These are phyloP conservation scores for Periphyllus acericola DNA, from an alignment of 2,888 invertebrate species.

Conservation along the genomic window DNA sequence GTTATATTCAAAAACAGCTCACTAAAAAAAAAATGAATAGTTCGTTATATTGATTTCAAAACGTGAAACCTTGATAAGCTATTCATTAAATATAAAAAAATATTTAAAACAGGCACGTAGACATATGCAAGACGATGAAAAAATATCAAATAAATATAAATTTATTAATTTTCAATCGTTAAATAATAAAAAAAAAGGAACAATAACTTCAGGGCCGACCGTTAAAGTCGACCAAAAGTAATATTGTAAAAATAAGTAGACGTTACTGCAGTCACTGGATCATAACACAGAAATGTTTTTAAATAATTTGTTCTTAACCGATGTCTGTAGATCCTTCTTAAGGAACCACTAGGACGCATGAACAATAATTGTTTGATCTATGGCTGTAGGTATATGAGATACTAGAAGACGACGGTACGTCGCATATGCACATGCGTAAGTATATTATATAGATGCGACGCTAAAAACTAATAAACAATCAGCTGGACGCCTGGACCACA, in stretches of 20 bases:
- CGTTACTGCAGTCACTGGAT: not conserved
- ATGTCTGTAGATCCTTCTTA: no score
- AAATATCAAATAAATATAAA: not conserved
- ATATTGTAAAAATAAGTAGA: not conserved
- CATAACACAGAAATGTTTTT: not conserved
- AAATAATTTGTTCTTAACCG: not conserved
- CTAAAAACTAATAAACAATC: not conserved
- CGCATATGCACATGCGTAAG: not conserved
- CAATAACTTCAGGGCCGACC: not conserved
- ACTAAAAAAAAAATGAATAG: not conserved
- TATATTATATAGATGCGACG: no score
- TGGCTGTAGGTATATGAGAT: no score
- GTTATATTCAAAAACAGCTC: not conserved
- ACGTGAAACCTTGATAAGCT: conserved; percentile 21
- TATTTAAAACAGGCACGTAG: not conserved
- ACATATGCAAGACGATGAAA: not conserved
- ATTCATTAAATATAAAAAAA: conserved; percentile 6
- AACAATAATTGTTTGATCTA: no score
- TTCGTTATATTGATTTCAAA: conserved; percentile 13
- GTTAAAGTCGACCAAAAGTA: not conserved
- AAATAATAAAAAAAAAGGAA: not conserved
- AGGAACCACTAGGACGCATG: no score
- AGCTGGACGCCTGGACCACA: no score
- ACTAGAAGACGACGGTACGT: not conserved
- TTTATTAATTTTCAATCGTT: not conserved